These are phyloP conservation scores for Acrocephalus scirpaceus DNA, from an alignment of 2,797 vertebrate species.

Conservation along the genomic window DNA sequence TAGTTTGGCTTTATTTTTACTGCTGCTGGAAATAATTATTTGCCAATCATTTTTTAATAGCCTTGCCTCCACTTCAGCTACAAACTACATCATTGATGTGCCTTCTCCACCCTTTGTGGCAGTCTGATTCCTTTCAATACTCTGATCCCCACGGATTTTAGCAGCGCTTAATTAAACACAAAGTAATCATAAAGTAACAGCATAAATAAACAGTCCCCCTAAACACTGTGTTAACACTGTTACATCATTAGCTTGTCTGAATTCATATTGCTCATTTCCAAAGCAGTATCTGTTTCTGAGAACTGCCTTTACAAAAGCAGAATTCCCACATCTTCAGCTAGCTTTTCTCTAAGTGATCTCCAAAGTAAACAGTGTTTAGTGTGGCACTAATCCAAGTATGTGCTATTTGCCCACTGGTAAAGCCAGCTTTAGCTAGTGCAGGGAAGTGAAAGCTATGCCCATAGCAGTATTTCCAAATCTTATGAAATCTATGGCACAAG, in stretches of 20 bases:
- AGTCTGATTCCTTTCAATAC: slow-evolving; percentile 70
- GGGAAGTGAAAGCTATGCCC: background rate
- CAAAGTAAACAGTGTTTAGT: slow-evolving; percentile 70
- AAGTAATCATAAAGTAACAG: slow-evolving; percentile 69
- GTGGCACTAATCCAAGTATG: slow-evolving; percentile 65
- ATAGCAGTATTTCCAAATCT: background rate
- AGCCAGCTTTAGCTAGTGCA: slow-evolving; percentile 54
- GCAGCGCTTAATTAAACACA: slow-evolving; percentile 73
- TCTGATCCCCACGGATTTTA: slow-evolving; percentile 54
- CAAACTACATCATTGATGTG: background rate
- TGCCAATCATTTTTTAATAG: background rate
- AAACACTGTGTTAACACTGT: slow-evolving; percentile 46
- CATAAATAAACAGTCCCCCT: slow-evolving; percentile 44
- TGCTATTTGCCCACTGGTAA: slow-evolving; percentile 58
- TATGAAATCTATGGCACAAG: background rate
- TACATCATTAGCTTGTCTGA: slow-evolving; percentile 54
- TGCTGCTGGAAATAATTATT: slow-evolving; percentile 12
- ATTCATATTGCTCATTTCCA: slow-evolving; percentile 47
- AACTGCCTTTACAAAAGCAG: slow-evolving; percentile 65
- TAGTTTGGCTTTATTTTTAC: background rate
- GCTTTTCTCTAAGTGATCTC: slow-evolving; percentile 63
- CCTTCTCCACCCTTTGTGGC: slow-evolving; percentile 44
- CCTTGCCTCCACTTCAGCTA: background rate
- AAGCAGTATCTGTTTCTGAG: slow-evolving; percentile 53
- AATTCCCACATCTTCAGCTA: slow-evolving; percentile 60